phyloP scores from a whole-genome alignment of 2,888 invertebrate genomes.

The Anthrax anthrax region DNA sequence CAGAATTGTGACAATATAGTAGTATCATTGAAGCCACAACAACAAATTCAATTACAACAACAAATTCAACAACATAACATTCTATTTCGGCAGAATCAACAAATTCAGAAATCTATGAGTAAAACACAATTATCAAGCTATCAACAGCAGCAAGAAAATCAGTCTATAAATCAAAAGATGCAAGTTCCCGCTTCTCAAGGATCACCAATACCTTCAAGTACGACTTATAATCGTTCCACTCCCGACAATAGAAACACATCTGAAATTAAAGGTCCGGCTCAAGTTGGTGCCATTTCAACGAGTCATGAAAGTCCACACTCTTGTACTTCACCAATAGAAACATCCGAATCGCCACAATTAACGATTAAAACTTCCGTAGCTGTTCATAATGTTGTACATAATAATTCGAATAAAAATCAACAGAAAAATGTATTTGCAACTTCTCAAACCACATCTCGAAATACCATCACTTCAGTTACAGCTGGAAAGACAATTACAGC shows the following conservation, averaged over 20 bases:
- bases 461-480: slow-evolving; percentile 66
- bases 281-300: slow-evolving; percentile 72
- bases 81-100: slow-evolving; percentile 17
- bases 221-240: slow-evolving; percentile 29
- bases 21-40: slow-evolving; percentile 18
- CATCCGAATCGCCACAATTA: slow-evolving; percentile 21
- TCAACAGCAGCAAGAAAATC: slow-evolving; percentile 8
- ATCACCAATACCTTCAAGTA: slow-evolving; percentile 41
- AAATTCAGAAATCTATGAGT: slow-evolving; percentile 10
- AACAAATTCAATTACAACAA: slow-evolving; percentile 20
- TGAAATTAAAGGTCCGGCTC: slow-evolving; percentile 58
- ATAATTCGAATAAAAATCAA: slow-evolving; percentile 19
- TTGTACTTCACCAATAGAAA: slow-evolving; percentile 44
- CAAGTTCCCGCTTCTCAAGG: slow-evolving; percentile 10
- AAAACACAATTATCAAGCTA: not conserved
- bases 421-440: slow-evolving; percentile 21
- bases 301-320: slow-evolving; percentile 62
- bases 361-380: slow-evolving; percentile 11
- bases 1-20: slow-evolving; percentile 18
- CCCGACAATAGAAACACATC: slow-evolving; percentile 33
- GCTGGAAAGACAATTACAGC: slow-evolving; percentile 60
- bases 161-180: slow-evolving; percentile 3
- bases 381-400: slow-evolving; percentile 29
- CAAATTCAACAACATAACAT: slow-evolving; percentile 23
- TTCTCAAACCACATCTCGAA: slow-evolving; percentile 55